phyloP scores from a whole-genome alignment of 2,113 vertebrate genomes.

The Sinocyclocheilus anophthalmus region DNA sequence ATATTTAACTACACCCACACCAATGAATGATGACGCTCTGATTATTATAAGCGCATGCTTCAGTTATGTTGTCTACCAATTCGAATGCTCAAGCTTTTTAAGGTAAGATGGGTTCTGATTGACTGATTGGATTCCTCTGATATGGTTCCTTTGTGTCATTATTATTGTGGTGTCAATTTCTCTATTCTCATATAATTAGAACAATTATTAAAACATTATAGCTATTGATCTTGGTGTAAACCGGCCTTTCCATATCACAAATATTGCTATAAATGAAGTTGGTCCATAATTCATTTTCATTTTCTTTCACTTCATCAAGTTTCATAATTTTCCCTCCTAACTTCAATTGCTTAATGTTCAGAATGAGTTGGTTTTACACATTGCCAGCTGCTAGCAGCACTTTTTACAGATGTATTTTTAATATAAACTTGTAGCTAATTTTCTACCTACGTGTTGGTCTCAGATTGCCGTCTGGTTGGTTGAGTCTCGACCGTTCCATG shows the following conservation, averaged over 20 bases:
- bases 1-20: too few species aligned
- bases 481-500: conserved; percentile 86
- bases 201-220: background rate
- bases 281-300: background rate
- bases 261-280: background rate
- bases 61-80: too few species aligned
- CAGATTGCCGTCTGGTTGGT: conserved; percentile 92
- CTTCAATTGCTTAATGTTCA: background rate
- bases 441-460: background rate
- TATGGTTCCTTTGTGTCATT: background rate
- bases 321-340: background rate
- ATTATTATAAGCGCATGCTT: too few species aligned
- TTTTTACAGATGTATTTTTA: background rate
- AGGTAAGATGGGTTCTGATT: background rate
- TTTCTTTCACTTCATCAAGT: background rate
- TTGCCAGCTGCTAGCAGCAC: background rate
- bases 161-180: background rate
- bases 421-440: background rate
- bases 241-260: background rate
- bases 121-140: background rate
- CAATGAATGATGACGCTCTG: too few species aligned
- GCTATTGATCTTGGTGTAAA: background rate
- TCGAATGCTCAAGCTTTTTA: background rate
- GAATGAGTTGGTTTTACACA: background rate
- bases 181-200: background rate